These are phyloP conservation scores for Patagioenas fasciata DNA, from an alignment of 2,113 vertebrate genomes.

Conservation along the genomic window DNA sequence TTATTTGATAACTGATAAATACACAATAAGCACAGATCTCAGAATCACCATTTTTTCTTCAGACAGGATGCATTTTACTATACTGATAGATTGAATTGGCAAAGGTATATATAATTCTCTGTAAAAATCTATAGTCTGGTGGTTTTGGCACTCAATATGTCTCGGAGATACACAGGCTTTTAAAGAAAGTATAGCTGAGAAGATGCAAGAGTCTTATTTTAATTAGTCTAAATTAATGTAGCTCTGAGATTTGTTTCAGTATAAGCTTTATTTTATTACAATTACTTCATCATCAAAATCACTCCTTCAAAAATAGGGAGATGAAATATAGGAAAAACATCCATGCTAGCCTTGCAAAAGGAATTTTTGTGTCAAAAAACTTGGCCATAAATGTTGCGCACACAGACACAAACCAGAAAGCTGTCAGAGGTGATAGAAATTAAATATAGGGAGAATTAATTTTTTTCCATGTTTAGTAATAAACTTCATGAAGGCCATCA, in stretches of 20 bases:
- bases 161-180: neutral
- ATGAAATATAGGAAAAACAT: neutral
- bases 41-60: neutral
- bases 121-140: neutral
- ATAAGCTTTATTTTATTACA: neutral
- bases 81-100: neutral
- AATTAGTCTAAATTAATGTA: neutral
- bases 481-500: neutral
- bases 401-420: neutral
- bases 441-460: neutral
- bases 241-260: neutral
- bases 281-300: neutral
- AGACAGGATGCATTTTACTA: neutral
- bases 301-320: neutral
- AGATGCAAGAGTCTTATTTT: neutral
- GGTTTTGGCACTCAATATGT: neutral
- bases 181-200: neutral
- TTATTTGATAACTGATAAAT: neutral
- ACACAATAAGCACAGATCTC: neutral
- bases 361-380: slow-evolving; percentile 20
- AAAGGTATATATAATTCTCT: neutral
- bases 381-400: neutral
- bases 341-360: neutral
- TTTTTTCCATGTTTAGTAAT: slow-evolving; percentile 38
- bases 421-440: slow-evolving; percentile 30